Percentiles rank a stretch among this genome's conserved stretches.
Conservation (phyloP, 2,113 vertebrate species). For the Ellobius talpinus region DNA sequence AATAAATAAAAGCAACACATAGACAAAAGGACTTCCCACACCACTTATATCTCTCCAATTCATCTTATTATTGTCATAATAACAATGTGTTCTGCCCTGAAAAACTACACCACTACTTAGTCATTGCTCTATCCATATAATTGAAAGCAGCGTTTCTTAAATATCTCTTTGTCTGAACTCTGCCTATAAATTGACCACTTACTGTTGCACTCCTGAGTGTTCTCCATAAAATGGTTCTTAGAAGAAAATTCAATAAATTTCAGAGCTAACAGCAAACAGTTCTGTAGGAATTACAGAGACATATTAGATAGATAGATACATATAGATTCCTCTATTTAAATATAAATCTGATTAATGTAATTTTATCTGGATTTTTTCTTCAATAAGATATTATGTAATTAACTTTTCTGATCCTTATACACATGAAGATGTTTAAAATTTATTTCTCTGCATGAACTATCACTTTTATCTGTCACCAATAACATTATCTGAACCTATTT, state of each 20-base stretch:
- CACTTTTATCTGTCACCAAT: neutral
- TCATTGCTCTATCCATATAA: neutral
- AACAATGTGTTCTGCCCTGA: neutral
- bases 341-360: neutral
- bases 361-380: conserved; percentile 13
- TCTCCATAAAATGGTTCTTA: neutral
- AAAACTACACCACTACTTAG: neutral
- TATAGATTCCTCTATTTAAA: neutral
- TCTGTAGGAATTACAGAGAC: neutral
- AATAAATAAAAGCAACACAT: too few species aligned
- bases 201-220: neutral
- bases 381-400: neutral
- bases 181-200: neutral
- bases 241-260: neutral
- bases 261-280: neutral
- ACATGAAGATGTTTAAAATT: neutral
- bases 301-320: neutral
- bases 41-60: neutral
- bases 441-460: neutral
- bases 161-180: neutral
- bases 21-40: too few species aligned
- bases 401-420: neutral
- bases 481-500: neutral
- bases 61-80: neutral
- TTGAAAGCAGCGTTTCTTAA: neutral